These are phyloP conservation scores for Anabacerthia variegaticeps DNA, from an alignment of 2,797 vertebrate species.

Conservation along the genomic window DNA sequence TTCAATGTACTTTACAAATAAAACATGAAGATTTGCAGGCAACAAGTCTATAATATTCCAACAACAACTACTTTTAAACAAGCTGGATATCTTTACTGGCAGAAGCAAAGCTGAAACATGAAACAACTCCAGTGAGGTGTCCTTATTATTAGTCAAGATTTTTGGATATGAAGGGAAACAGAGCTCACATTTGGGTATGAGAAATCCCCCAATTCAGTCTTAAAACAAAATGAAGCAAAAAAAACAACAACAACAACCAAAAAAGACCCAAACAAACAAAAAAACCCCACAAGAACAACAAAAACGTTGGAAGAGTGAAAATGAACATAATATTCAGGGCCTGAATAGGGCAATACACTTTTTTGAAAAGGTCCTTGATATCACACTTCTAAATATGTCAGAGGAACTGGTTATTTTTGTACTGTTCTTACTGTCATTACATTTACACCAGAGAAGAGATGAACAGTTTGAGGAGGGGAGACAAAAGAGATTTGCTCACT, in stretches of 20 bases:
- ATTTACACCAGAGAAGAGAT: constrained; percentile 18
- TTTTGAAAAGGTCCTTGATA: too few relatives aligned
- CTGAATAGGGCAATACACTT: neutral
- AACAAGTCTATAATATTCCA: neutral
- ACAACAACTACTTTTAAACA: neutral
- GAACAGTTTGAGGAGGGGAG: neutral
- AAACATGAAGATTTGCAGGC: neutral
- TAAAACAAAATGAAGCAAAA: neutral
- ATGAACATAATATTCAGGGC: neutral
- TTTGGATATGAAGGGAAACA: neutral
- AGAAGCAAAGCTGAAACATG: neutral
- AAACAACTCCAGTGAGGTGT: neutral
- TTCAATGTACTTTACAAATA: neutral
- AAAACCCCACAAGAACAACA: neutral
- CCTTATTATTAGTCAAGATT: neutral
- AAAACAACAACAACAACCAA: neutral
- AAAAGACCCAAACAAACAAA: neutral
- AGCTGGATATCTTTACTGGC: neutral
- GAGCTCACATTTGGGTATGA: neutral
- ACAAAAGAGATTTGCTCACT: neutral
- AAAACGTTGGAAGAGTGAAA: neutral
- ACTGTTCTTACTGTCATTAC: neutral
- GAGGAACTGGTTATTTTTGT: constrained; percentile 15
- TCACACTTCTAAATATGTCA: neutral
- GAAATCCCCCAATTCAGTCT: neutral